Evolutionary conservation across 2,888 invertebrate genomes (phyloP).

Genomic region (Mallateleia sp.): DNA sequence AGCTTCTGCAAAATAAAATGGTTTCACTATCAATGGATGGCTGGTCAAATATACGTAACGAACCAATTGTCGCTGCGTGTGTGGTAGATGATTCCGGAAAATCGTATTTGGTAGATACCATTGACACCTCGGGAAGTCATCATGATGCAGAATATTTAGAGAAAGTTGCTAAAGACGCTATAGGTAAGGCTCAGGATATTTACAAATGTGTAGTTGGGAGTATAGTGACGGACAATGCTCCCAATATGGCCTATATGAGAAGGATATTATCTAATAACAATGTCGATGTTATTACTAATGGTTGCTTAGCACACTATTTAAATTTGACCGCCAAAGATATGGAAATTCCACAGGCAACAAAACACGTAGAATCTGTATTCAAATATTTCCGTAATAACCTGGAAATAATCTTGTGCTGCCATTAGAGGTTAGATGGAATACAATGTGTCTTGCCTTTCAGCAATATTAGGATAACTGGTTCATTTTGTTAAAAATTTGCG

Average conservation of each 20-base stretch:
- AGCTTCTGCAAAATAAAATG: no score
- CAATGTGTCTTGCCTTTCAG: conserved; percentile 8
- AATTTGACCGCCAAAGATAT: conserved; percentile 23
- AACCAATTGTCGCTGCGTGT: no score
- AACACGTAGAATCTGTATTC: neutral
- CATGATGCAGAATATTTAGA: conserved; percentile 41
- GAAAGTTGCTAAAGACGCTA: neutral
- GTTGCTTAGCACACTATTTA: conserved; percentile 16
- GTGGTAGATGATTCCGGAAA: no score
- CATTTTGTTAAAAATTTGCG: neutral
- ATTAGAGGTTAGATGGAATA: conserved; percentile 24
- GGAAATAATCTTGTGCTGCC: conserved; percentile 6
- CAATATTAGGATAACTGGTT: conserved; percentile 8
- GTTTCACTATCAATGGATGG: no score
- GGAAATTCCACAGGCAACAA: conserved; percentile 26
- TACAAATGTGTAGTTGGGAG: conserved; percentile 20
- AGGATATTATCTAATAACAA: neutral
- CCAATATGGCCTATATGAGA: neutral
- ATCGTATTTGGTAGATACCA: conserved; percentile 32
- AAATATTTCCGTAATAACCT: conserved; percentile 32
- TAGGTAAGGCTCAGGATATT: neutral
- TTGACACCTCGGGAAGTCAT: conserved; percentile 46
- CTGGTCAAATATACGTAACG: no score
- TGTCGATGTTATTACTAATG: neutral
- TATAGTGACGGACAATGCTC: conserved; percentile 15